Evolutionary conservation across 2,113 vertebrate species (phyloP).

Genomic region (Tachysurus vachellii): DNA sequence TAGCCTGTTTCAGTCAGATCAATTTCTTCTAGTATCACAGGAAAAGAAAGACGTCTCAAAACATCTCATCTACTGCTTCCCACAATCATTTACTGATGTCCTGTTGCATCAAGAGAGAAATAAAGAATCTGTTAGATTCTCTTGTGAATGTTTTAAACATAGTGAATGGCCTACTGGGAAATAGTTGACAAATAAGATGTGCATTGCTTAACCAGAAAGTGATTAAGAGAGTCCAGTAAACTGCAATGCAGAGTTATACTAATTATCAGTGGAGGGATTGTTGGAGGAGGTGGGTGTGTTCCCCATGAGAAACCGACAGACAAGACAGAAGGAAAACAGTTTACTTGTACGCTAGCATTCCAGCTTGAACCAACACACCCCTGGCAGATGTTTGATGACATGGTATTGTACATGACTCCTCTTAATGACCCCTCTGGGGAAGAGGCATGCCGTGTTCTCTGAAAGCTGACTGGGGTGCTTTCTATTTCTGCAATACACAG

Average conservation of each 20-base stretch:
- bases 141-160: not conserved
- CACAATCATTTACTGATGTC: not conserved
- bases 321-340: constrained; percentile 31
- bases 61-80: not conserved
- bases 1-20: not conserved
- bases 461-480: constrained; percentile 49
- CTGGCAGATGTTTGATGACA: constrained; percentile 54
- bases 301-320: constrained; percentile 39
- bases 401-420: constrained; percentile 51
- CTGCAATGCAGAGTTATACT: constrained; percentile 58
- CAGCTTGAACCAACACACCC: constrained; percentile 44
- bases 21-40: not conserved
- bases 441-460: constrained; percentile 26
- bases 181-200: constrained; percentile 43
- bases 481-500: constrained; percentile 46
- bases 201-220: constrained; percentile 43
- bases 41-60: not conserved
- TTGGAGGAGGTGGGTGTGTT: not conserved
- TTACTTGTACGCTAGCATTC: constrained; percentile 29
- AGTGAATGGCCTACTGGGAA: constrained; percentile 12
- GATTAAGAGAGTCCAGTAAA: constrained; percentile 62
- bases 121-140: not conserved
- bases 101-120: not conserved
- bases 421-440: constrained; percentile 55
- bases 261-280: constrained; percentile 33